Evolutionary conservation across 2,113 vertebrate species (phyloP).

Genomic region (Amphilophus citrinellus): DNA sequence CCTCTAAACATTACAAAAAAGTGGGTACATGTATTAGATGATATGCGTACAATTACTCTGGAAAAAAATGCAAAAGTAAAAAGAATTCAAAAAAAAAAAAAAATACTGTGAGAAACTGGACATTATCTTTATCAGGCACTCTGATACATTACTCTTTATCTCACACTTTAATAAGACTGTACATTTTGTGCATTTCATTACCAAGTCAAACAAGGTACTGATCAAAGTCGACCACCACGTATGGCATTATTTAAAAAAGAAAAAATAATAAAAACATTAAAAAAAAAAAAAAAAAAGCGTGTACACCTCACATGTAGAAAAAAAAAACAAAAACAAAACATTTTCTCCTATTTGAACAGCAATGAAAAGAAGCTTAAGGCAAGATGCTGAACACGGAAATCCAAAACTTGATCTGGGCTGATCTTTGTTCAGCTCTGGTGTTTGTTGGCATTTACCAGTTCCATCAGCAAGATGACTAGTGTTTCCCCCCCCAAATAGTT

Average conservation of each 20-base stretch:
- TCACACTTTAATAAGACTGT: conserved; percentile 70
- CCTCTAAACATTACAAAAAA: conserved; percentile 31
- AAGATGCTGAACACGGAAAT: conserved; percentile 96
- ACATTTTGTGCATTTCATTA: conserved; percentile 75
- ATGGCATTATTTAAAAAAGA: conserved; percentile 68
- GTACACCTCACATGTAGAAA: conserved; percentile 87
- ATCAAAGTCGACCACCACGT: conserved; percentile 49
- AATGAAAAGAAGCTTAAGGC: conserved; percentile 94
- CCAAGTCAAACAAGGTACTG: conserved; percentile 65
- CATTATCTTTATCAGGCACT: conserved; percentile 70
- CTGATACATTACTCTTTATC: conserved; percentile 55
- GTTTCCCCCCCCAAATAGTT: conserved; percentile 78
- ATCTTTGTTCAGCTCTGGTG: conserved; percentile 84
- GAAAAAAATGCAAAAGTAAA: conserved; percentile 17
- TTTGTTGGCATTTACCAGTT: conserved; percentile 80
- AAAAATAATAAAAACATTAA: conserved; percentile 63
- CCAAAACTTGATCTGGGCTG: conserved; percentile 75
- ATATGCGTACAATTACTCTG: conserved; percentile 16
- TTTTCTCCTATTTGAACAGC: conserved; percentile 90
- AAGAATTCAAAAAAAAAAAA: not conserved
- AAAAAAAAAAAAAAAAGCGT: no score
- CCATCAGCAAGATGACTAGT: conserved; percentile 79
- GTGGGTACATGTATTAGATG: conserved; percentile 27
- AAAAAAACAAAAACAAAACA: conserved; percentile 84
- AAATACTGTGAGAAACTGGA: conserved; percentile 44